A percentile compares a stretch with the other conserved stretches of the same genome.
phyloP scores from a whole-genome alignment of 2,888 invertebrate genomes.

The Sarcophaga carnaria region DNA sequence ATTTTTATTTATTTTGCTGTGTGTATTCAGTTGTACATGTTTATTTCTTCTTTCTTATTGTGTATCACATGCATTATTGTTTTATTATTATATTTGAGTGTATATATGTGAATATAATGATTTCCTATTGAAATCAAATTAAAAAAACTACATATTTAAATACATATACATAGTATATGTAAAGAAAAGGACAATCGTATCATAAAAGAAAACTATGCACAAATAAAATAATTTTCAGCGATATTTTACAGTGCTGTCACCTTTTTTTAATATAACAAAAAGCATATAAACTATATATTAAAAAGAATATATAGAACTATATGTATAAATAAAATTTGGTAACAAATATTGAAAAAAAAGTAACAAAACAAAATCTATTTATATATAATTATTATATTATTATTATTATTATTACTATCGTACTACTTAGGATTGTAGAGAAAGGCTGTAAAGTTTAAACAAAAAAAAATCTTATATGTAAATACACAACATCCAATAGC shows the following conservation, averaged over 20 bases:
- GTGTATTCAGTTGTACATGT: conserved; percentile 30
- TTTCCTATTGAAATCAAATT: no score
- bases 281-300: neutral
- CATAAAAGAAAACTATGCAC: neutral
- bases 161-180: neutral
- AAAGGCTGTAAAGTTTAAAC: neutral
- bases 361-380: neutral
- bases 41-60: conserved; percentile 18
- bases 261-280: conserved; percentile 61
- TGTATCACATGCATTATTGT: conserved; percentile 22
- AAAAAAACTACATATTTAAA: no score
- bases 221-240: conserved; percentile 7
- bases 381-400: neutral
- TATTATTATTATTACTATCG: neutral
- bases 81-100: conserved; percentile 29
- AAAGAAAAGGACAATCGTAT: neutral
- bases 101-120: conserved; percentile 24
- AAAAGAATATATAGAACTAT: neutral
- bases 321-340: neutral
- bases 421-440: neutral
- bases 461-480: conserved; percentile 9
- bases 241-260: conserved; percentile 72
- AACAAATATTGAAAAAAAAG: neutral
- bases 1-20: conserved; percentile 1
- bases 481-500: conserved; percentile 27